Conservation (phyloP, 2,113 vertebrate genomes). For the Entelurus aequoreus region DNA sequence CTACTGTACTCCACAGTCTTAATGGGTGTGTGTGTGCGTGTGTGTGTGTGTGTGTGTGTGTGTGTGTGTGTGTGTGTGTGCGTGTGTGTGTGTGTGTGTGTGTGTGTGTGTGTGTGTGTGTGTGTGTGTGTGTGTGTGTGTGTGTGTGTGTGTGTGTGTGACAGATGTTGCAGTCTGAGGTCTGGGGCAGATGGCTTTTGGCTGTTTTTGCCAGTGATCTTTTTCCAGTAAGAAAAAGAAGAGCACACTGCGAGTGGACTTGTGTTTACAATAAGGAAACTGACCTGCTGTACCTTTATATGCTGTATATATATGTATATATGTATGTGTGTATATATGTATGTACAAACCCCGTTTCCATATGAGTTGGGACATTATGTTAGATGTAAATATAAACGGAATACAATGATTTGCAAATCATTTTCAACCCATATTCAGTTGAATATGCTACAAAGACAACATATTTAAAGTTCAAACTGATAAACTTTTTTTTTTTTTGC, state of each 20-base stretch:
- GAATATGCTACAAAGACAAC: too few species aligned
- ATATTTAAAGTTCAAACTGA: too few species aligned
- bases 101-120: conserved; percentile 19
- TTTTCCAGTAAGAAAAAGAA: conserved; percentile 59
- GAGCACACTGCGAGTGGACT: conserved; percentile 43
- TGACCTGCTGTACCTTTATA: conserved; percentile 24
- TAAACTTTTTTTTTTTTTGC: too few species aligned
- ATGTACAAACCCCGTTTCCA: too few species aligned
- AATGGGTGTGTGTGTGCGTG: conserved; percentile 36
- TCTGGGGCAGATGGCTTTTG: conserved; percentile 61
- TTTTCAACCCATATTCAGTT: too few species aligned
- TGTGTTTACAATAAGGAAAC: conserved; percentile 37
- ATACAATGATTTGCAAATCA: too few species aligned
- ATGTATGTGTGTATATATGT: too few species aligned
- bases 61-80: conserved; percentile 33
- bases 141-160: conserved; percentile 23
- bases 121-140: conserved; percentile 12
- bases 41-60: conserved; percentile 17
- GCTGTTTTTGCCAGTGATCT: conserved; percentile 59
- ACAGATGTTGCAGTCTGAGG: conserved; percentile 65
- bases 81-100: conserved; percentile 12
- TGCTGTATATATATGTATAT: not conserved
- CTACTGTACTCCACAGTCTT: conserved; percentile 50
- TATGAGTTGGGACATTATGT: too few species aligned
- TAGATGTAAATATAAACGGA: too few species aligned